A percentile compares a stretch with the other conserved stretches of the same genome.
These are phyloP conservation scores for Tolypeutes matacus DNA, from an alignment of 2,797 vertebrate species.

Conservation along the genomic window DNA sequence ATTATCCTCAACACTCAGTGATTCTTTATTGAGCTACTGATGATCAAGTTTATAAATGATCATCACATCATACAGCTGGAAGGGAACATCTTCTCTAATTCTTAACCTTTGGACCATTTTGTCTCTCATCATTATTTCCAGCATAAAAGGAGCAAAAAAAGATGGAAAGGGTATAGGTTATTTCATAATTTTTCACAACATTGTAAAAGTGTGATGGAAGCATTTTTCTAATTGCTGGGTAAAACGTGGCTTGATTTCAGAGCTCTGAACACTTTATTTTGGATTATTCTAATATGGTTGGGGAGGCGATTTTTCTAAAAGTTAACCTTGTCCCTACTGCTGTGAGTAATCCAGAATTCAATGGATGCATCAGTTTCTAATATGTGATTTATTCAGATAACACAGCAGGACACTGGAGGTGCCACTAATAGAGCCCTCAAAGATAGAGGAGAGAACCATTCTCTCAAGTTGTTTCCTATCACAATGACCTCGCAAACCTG, in stretches of 20 bases:
- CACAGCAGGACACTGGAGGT: neutral
- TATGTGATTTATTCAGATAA: neutral
- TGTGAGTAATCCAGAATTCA: constrained; percentile 38
- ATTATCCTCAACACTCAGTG: neutral
- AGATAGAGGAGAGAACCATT: neutral
- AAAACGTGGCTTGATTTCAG: constrained; percentile 53
- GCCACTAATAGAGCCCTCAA: constrained; percentile 14
- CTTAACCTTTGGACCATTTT: neutral
- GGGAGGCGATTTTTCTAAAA: constrained; percentile 33
- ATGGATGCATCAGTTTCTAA: constrained; percentile 6
- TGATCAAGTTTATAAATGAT: neutral
- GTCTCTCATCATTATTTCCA: neutral
- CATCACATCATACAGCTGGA: constrained; percentile 10
- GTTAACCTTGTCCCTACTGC: constrained; percentile 42
- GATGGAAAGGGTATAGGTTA: neutral
- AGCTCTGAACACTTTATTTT: constrained; percentile 13
- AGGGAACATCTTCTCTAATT: constrained; percentile 42
- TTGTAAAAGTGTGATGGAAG: neutral
- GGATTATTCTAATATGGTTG: constrained; percentile 29
- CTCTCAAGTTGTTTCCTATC: constrained; percentile 17
- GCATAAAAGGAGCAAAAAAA: constrained; percentile 55
- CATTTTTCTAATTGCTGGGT: neutral
- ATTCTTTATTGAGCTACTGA: neutral
- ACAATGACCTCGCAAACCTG: neutral
- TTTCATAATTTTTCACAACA: constrained; percentile 51